Conservation (phyloP, 2,888 invertebrate genomes). For the Cosmia pyralina region DNA sequence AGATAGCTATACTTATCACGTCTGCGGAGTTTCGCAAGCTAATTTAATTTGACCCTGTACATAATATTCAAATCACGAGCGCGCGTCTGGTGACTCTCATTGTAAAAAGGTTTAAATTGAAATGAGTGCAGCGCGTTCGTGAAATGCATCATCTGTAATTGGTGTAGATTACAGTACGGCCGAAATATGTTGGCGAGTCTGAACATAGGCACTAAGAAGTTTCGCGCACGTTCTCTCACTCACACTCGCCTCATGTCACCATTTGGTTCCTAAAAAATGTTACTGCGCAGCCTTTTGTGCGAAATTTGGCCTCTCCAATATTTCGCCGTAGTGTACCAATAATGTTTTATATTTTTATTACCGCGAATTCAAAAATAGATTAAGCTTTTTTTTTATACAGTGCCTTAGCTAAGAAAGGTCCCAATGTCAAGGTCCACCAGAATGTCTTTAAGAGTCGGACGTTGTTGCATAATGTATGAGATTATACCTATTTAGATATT, state of each 20-base stretch:
- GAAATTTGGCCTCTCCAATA: no score
- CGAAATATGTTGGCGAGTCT: no score
- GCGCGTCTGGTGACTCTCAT: neutral
- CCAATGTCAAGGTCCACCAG: constrained; percentile 1
- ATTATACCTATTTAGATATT: constrained; percentile 56
- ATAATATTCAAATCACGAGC: neutral
- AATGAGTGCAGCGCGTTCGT: neutral
- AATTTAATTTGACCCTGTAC: no score
- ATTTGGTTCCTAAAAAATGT: no score
- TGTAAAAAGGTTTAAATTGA: constrained; percentile 7
- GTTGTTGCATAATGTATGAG: constrained; percentile 58
- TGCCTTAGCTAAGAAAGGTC: constrained; percentile 32
- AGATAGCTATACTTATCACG: no score
- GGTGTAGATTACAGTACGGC: neutral
- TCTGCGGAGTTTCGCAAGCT: no score
- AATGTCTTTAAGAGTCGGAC: constrained; percentile 10
- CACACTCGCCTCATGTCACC: no score
- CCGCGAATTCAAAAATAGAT: neutral
- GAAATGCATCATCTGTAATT: neutral
- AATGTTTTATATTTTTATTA: neutral
- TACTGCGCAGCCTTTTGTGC: no score
- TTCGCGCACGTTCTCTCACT: no score
- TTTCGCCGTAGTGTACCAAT: neutral
- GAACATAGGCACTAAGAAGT: no score
- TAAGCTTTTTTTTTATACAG: constrained; percentile 16